phyloP scores from a whole-genome alignment of 1,140 invertebrate genomes.

The Eupeodes corollae region DNA sequence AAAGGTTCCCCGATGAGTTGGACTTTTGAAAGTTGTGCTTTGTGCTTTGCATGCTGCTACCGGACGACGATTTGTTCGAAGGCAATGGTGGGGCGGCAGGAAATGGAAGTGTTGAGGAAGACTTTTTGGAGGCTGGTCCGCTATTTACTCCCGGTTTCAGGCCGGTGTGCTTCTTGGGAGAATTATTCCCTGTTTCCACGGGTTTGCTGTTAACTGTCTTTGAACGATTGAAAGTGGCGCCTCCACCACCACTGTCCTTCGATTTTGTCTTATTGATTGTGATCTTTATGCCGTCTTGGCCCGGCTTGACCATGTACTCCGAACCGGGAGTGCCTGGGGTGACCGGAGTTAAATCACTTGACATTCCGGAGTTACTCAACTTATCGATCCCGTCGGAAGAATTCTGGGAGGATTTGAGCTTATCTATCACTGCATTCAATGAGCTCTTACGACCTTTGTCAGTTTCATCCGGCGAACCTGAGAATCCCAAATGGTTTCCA shows the following conservation, averaged over 20 bases:
- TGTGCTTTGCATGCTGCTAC: constrained; percentile 14
- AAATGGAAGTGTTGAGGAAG: not conserved
- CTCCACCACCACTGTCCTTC: constrained; percentile 8
- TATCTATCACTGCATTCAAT: constrained; percentile 75
- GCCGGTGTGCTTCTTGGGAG: constrained; percentile 55
- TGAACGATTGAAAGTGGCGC: not conserved
- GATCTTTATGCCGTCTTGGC: constrained; percentile 71
- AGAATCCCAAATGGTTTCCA: not conserved
- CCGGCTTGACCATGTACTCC: constrained; percentile 78
- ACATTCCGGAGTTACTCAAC: no score
- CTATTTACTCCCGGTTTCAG: constrained; percentile 63
- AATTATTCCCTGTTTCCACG: not conserved
- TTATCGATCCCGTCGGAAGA: no score
- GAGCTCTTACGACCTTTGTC: constrained; percentile 57
- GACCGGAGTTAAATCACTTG: no score
- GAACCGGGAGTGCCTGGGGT: constrained; percentile 37
- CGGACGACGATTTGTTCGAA: constrained; percentile 42
- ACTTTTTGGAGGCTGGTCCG: constrained; percentile 29
- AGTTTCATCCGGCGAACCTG: not conserved
- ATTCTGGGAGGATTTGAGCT: constrained; percentile 59
- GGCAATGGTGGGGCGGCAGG: not conserved
- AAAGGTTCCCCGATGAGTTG: constrained; percentile 29
- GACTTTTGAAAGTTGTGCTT: constrained; percentile 32
- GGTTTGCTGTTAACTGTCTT: not conserved
- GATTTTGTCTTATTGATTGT: constrained; percentile 77